These are phyloP conservation scores for Lepas anatifera DNA, from an alignment of 2,888 invertebrate genomes.

Conservation along the genomic window DNA sequence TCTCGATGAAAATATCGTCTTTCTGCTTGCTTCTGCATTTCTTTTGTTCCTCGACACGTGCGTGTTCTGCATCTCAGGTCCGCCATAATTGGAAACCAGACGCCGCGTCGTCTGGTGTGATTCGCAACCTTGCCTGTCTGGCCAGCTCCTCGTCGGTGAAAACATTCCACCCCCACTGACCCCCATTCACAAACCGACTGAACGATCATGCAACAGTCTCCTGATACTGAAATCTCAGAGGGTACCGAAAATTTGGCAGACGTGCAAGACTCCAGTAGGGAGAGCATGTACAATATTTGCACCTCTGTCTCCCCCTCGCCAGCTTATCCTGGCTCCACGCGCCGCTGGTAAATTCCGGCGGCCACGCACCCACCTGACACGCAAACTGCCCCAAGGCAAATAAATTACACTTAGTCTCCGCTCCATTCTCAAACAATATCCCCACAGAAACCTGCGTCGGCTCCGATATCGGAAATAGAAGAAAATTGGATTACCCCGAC, in stretches of 20 bases:
- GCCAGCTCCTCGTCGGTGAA: too few relatives aligned
- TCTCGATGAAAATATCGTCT: too few relatives aligned
- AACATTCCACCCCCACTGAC: too few relatives aligned
- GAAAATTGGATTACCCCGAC: background rate
- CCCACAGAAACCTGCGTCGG: background rate
- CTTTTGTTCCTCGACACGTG: background rate
- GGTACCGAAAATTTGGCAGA: too few relatives aligned
- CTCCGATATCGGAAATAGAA: slow-evolving; percentile 1
- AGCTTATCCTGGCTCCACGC: background rate
- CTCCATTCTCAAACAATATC: slow-evolving; percentile 9
- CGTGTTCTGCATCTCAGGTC: background rate
- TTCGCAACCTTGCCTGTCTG: background rate
- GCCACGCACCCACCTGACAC: background rate
- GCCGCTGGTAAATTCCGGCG: background rate
- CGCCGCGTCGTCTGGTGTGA: background rate
- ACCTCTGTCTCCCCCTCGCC: background rate
- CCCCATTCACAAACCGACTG: too few relatives aligned
- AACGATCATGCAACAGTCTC: too few relatives aligned
- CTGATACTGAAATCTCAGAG: too few relatives aligned
- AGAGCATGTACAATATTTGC: too few relatives aligned
- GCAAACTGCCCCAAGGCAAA: background rate
- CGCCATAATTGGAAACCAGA: slow-evolving; percentile 1
- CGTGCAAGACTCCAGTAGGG: too few relatives aligned
- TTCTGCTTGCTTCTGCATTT: too few relatives aligned
- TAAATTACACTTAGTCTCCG: background rate